Evolutionary conservation across 2,888 invertebrate species (phyloP), one percentile per base, ranked within the genome.

Genomic region (Conistra vaccinii): DNA sequence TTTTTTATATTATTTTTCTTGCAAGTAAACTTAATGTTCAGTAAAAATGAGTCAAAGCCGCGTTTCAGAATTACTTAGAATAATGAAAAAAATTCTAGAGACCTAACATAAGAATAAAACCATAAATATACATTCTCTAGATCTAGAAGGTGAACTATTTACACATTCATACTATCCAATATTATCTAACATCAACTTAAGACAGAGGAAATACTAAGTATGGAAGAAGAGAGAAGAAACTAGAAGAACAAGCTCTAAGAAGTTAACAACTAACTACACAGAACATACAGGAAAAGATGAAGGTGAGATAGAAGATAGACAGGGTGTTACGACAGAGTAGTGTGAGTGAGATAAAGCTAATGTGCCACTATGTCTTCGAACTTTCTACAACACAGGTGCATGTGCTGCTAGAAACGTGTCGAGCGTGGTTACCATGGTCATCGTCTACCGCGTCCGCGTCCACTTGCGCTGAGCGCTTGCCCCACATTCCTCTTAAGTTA

Each of bases 401-500:
- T 12, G 65, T 68, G 68, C 32, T n/a, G 62, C 58, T 70, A 65
- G 65, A 39, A 55, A 45, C 17, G 61, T 48, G 20, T 68, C 58
- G 70, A 60, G 81, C 67, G 65, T 65, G 80, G 90, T 94, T 95
- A 95, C 95, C 95, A 88, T 94, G 92, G 67, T 93, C 93, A 55
- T 91, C 92, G 79, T 89, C 91, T 77, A 91, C 87, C 86, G 90
- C 87, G 85, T 88, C 89, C 53, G 86, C 87, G 63, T 83, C 87
- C 82, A 72, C 79, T 78, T 93, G 95, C 91, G 93, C 93, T 86
- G 93, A 95, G 79, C 98, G 97, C 93, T 98, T 98, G 88, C 98
- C 98, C 98, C 98, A 98, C 94, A 98, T 97, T 78, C 98, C 98
- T 94, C 98, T 97, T 87, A 98, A 95, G 92, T 98, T 98, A 91